Evolutionary conservation across 2,113 vertebrate genomes (phyloP).

Genomic region (Hyperoodon ampullatus): DNA sequence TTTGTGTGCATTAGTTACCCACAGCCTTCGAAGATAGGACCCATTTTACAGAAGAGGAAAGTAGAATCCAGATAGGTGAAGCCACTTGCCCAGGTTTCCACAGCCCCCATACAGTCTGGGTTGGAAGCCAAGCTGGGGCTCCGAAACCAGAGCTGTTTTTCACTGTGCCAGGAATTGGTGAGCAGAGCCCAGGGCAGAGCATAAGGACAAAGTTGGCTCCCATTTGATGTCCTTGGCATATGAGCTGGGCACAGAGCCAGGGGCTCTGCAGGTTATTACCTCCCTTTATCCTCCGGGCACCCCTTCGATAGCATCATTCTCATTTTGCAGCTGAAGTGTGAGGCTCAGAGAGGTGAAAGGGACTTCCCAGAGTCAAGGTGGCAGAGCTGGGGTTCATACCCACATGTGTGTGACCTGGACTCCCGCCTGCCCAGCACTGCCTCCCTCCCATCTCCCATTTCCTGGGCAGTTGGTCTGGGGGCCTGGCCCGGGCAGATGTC

Average conservation of each 20-base stretch:
- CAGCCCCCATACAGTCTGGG: not conserved
- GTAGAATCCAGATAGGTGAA: not conserved
- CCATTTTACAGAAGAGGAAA: not conserved
- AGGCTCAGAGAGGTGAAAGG: not conserved
- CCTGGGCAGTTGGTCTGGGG: not conserved
- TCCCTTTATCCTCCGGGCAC: not conserved
- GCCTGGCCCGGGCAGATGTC: not conserved
- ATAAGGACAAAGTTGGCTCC: not conserved
- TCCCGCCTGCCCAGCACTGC: not conserved
- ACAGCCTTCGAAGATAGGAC: not conserved
- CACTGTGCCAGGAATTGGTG: not conserved
- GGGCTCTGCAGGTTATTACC: not conserved
- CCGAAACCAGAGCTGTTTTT: not conserved
- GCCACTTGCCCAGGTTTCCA: not conserved
- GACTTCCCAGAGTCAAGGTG: not conserved
- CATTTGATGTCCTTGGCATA: not conserved
- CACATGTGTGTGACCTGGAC: not conserved
- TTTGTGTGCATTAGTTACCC: not conserved
- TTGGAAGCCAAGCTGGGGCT: not conserved
- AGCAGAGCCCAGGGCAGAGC: not conserved
- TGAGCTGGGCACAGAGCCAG: accelerated
- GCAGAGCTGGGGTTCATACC: not conserved
- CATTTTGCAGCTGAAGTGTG: not conserved
- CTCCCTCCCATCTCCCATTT: not conserved
- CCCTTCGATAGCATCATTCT: not conserved